These are phyloP conservation scores for Drosophila nikananu DNA, from an alignment of 1,140 invertebrate genomes.

Conservation along the genomic window DNA sequence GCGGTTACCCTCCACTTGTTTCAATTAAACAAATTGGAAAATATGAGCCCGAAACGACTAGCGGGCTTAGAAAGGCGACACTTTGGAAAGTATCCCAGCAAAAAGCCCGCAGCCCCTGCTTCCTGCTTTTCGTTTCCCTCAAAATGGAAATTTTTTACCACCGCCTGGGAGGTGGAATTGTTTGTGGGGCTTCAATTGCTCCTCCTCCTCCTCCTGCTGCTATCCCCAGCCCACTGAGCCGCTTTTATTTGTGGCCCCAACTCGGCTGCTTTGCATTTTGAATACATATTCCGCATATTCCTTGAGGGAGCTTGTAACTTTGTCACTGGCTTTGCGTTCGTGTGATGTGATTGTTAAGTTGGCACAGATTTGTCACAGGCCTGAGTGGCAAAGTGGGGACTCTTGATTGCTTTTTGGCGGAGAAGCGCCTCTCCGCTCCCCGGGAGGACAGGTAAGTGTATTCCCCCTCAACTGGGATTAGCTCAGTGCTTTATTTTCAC, in stretches of 20 bases:
- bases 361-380: slow-evolving; percentile 69
- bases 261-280: slow-evolving; percentile 69
- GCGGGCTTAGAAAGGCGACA: slow-evolving; percentile 60
- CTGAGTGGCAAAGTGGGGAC: slow-evolving; percentile 6
- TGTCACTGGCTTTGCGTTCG: slow-evolving; percentile 46
- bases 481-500: slow-evolving; percentile 2
- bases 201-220: slow-evolving; percentile 13
- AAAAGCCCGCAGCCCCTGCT: background rate
- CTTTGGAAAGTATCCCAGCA: slow-evolving; percentile 18
- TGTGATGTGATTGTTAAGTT: slow-evolving; percentile 72
- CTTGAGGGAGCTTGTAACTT: slow-evolving; percentile 46
- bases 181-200: slow-evolving; percentile 56
- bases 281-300: slow-evolving; percentile 52
- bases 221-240: background rate
- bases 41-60: slow-evolving; percentile 64
- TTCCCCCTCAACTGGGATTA: background rate
- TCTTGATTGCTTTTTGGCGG: slow-evolving; percentile 22
- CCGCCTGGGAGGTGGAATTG: slow-evolving; percentile 22
- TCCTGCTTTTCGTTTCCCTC: slow-evolving; percentile 18
- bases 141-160: slow-evolving; percentile 70
- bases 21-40: slow-evolving; percentile 82
- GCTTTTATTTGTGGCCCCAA: slow-evolving; percentile 71
- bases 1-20: slow-evolving; percentile 64
- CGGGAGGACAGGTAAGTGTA: background rate
- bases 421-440: too few relatives aligned